phyloP scores from a whole-genome alignment of 1,140 invertebrate genomes.

The Grapholita molesta region DNA sequence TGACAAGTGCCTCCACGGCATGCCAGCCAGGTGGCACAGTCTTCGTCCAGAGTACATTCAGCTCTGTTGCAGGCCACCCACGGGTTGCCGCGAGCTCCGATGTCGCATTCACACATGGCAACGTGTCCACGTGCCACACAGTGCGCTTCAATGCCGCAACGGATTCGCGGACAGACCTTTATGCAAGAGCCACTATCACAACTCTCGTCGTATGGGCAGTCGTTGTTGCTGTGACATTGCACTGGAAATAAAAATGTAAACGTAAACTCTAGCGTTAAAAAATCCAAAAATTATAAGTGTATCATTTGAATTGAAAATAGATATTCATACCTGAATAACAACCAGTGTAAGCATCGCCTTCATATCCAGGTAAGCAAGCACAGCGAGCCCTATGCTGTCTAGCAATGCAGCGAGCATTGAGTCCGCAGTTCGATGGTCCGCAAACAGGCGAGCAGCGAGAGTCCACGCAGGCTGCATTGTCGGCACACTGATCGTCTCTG shows the following conservation, averaged over 20 bases:
- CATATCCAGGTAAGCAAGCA: conserved; percentile 89
- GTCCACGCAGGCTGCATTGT: conserved; percentile 90
- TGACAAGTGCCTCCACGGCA: conserved; percentile 87
- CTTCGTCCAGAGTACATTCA: conserved; percentile 85
- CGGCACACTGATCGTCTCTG: conserved; percentile 89
- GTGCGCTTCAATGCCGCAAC: conserved; percentile 89
- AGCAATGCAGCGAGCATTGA: conserved; percentile 89
- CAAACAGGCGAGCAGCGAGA: conserved; percentile 89
- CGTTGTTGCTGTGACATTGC: conserved; percentile 91
- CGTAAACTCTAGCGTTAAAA: conserved; percentile 12
- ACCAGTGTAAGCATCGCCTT: conserved; percentile 89
- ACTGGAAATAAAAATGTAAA: conserved; percentile 75
- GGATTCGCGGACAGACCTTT: conserved; percentile 87
- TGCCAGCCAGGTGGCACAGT: conserved; percentile 86
- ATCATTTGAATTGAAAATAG: background rate
- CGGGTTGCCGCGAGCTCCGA: conserved; percentile 87
- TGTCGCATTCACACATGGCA: conserved; percentile 88
- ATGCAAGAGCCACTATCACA: conserved; percentile 92
- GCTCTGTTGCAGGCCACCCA: conserved; percentile 86
- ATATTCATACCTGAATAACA: conserved; percentile 83
- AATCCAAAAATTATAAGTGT: background rate
- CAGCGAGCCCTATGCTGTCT: conserved; percentile 90
- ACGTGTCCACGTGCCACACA: conserved; percentile 87
- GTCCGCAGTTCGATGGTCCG: conserved; percentile 84
- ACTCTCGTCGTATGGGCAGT: conserved; percentile 89